phyloP scores from a whole-genome alignment of 2,113 vertebrate species.

The Brachypodius melanocephalos region DNA sequence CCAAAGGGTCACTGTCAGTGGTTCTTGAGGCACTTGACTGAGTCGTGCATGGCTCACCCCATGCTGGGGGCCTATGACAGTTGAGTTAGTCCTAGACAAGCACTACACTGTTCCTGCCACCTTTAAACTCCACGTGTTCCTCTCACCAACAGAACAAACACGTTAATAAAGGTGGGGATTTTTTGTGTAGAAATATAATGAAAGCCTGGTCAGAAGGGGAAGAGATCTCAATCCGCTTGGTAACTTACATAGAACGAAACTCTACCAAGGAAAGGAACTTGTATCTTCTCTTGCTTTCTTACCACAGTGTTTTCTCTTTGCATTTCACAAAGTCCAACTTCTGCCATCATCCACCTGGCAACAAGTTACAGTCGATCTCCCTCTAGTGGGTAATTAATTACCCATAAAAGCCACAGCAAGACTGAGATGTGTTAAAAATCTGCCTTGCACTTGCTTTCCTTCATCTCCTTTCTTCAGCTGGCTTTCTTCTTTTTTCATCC shows the following conservation, averaged over 20 bases:
- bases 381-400: slow-evolving; percentile 46
- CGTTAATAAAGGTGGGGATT: neutral
- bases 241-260: neutral
- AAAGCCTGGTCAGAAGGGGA: neutral
- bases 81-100: neutral
- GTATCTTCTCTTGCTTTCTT: neutral
- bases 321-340: neutral
- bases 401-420: neutral
- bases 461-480: neutral
- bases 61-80: neutral
- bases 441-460: neutral
- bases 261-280: neutral
- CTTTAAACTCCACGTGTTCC: neutral
- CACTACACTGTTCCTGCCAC: neutral
- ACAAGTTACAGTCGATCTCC: slow-evolving; percentile 14
- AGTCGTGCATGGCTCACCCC: neutral
- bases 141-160: neutral
- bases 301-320: neutral
- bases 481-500: neutral
- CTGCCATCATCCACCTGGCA: neutral
- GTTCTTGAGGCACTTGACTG: neutral
- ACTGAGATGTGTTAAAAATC: neutral
- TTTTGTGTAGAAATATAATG: neutral
- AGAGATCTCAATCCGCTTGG: neutral
- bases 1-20: neutral